phyloP scores from a whole-genome alignment of 2,888 invertebrate genomes.

The Epirrhoe tristata region DNA sequence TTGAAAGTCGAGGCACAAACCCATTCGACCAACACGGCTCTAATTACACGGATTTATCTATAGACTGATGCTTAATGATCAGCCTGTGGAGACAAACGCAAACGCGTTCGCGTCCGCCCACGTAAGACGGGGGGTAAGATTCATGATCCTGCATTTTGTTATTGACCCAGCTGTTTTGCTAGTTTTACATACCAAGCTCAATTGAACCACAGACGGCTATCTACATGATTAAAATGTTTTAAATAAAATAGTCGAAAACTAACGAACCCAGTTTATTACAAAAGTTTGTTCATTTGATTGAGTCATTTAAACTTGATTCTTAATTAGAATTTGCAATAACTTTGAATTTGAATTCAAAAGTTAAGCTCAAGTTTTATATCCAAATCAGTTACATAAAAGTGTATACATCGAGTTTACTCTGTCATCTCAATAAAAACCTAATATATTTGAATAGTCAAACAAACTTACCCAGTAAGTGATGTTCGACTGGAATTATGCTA shows the following conservation, averaged over 20 bases:
- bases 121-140: too few relatives aligned
- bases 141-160: neutral
- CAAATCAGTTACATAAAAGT: neutral
- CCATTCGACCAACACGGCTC: too few relatives aligned
- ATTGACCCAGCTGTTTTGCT: constrained; percentile 1
- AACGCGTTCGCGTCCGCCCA: too few relatives aligned
- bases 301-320: constrained; percentile 4
- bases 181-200: neutral
- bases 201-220: constrained; percentile 19
- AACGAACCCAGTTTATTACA: constrained; percentile 15
- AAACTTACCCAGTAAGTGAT: too few relatives aligned
- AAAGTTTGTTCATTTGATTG: constrained; percentile 15
- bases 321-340: constrained; percentile 3
- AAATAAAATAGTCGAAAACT: constrained; percentile 17
- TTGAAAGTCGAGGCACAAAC: too few relatives aligned
- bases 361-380: neutral
- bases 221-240: constrained; percentile 23
- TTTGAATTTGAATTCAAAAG: neutral
- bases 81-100: too few relatives aligned
- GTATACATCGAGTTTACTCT: too few relatives aligned
- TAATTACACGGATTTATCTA: too few relatives aligned
- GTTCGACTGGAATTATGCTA: too few relatives aligned
- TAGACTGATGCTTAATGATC: too few relatives aligned
- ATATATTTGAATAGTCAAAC: too few relatives aligned
- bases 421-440: too few relatives aligned